Percentiles rank a stretch among this genome's conserved stretches.
Evolutionary conservation across 2,113 vertebrate genomes (phyloP).

Genomic region (Oreochromis niloticus): DNA sequence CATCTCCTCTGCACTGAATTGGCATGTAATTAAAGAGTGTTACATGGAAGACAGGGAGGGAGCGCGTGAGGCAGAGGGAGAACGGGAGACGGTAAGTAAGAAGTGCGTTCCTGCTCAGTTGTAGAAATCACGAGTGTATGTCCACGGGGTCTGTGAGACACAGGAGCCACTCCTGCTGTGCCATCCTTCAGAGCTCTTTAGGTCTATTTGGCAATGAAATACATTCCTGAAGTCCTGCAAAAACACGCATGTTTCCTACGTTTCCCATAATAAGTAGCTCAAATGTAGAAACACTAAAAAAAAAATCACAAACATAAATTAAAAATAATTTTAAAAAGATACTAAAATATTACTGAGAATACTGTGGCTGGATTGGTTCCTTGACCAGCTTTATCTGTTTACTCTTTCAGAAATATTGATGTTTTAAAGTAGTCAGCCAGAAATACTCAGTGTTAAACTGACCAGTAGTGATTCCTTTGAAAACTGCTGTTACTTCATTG

Average conservation of each 20-base stretch:
- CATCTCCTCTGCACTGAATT: slow-evolving; percentile 36
- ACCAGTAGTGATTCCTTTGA: neutral
- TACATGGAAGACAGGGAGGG: slow-evolving; percentile 14
- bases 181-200: neutral
- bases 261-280: neutral
- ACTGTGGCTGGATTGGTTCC: neutral
- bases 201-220: neutral
- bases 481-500: neutral
- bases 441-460: neutral
- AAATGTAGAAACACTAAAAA: neutral
- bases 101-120: neutral
- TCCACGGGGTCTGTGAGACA: neutral
- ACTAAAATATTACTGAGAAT: neutral
- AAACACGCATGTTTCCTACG: neutral
- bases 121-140: neutral
- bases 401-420: neutral
- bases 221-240: neutral
- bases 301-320: neutral
- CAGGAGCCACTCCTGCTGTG: neutral
- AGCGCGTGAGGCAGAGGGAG: neutral
- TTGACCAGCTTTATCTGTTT: neutral
- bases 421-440: neutral
- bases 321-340: neutral
- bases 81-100: neutral
- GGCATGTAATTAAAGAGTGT: slow-evolving; percentile 66